Base-by-base conservation (phyloP, 2,888 invertebrate species). In the Eristalis tenax region DNA sequence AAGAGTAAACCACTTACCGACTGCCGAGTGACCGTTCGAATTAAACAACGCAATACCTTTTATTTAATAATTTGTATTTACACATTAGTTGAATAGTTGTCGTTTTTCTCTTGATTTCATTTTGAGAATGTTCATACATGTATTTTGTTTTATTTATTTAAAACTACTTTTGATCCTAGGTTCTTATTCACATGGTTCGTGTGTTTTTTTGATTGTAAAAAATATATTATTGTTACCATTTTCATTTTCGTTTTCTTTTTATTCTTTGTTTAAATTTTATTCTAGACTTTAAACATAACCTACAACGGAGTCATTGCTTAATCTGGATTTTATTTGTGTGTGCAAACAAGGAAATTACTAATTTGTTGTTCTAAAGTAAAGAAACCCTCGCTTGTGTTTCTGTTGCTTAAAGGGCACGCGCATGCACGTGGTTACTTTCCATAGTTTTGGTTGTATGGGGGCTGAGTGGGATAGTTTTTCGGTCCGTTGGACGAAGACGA, bases 401-500 rank as follows among this genome's bases (percentile, higher is more conserved):
- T 50, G 18, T 18, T 50, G 50, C 18, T 57, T 57, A 61, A 63
- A 22, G 13, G 59, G 11, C 23, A 23, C 23, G 26, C 2, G 6
- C 15, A 1, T 13, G 2, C 59, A 40, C 10, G n/a, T 4, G 18
- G 18, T 61, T 88, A 88, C 26, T 79, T 82, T 59, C 85, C 82
- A 66, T 88, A 88, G 22, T 87, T 83, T 13, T 63, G 64, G 26
- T 83, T 87, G 50, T 88, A 81, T 26, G 93, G 91, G 18, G 92
- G 88, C 81, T 93, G 93, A 40, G 93, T 93, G 75, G 93, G 93
- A 78, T 93, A 93, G 79, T 91, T 91, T 56, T 89, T 91, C 28
- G 90, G 75, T 1, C 90, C 91, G 11, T 90, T 89, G 4, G 90
- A 89, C 11, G 88, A 65, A 22, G 74, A 32, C 8, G 89, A 88